phyloP scores from a whole-genome alignment of 92 coral and sea anemone species.

The Muricea muricata region DNA sequence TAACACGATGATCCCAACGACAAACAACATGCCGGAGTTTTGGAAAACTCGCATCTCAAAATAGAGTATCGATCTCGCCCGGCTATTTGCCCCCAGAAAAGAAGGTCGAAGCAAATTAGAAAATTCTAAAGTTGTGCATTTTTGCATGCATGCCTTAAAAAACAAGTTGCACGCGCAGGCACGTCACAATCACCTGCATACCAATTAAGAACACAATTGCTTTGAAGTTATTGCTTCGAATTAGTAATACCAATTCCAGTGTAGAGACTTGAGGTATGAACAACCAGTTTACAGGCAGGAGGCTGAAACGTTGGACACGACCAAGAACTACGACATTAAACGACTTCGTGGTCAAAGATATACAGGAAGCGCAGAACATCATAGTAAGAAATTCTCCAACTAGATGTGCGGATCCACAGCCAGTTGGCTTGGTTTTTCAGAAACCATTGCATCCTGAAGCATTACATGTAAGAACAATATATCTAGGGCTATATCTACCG shows the following conservation, averaged over 20 bases:
- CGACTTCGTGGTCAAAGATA: slow-evolving; percentile 30
- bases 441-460: slow-evolving; percentile 73
- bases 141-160: no score
- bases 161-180: no score
- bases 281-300: slow-evolving; percentile 21
- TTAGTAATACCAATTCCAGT: background rate
- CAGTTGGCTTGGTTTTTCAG: slow-evolving; percentile 86
- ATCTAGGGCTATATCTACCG: no score
- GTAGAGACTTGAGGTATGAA: background rate
- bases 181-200: no score
- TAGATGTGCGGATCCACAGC: slow-evolving; percentile 91
- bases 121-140: no score
- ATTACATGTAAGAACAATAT: slow-evolving; percentile 5
- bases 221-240: background rate
- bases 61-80: no score
- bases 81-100: no score
- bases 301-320: slow-evolving; percentile 27
- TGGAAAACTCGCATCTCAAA: no score
- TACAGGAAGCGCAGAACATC: slow-evolving; percentile 5
- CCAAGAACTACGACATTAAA: slow-evolving; percentile 27
- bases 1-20: no score
- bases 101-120: no score
- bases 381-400: slow-evolving; percentile 75
- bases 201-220: background rate
- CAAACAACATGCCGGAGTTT: no score